These are phyloP conservation scores for Hoplodrina ambigua DNA, from an alignment of 2,888 invertebrate genomes.

Conservation along the genomic window DNA sequence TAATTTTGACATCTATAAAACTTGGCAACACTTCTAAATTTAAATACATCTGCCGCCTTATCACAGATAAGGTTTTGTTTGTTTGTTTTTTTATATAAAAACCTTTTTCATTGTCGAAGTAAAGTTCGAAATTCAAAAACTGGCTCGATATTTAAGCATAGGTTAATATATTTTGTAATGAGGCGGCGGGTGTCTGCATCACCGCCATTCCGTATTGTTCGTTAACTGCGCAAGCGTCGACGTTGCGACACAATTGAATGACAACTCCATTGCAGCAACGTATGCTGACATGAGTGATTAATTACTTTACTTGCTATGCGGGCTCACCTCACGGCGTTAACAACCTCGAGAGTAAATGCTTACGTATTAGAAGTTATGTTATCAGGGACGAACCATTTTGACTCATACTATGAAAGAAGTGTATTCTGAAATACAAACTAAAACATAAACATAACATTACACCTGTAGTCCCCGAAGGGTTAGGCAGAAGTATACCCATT, in stretches of 20 bases:
- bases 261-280: slow-evolving; percentile 61
- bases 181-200: slow-evolving; percentile 12
- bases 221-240: slow-evolving; percentile 58
- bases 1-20: too few species aligned
- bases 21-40: too few species aligned
- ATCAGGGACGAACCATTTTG: neutral
- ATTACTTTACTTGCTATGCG: slow-evolving; percentile 40
- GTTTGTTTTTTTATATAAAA: too few species aligned
- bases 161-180: neutral
- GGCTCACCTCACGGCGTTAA: slow-evolving; percentile 7
- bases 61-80: too few species aligned
- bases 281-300: slow-evolving; percentile 38
- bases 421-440: too few species aligned
- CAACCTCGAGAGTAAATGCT: neutral
- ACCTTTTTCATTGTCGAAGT: too few species aligned
- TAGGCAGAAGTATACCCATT: too few species aligned
- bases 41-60: too few species aligned
- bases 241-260: slow-evolving; percentile 62
- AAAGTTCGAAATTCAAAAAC: too few species aligned
- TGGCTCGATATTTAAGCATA: neutral
- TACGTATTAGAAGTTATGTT: neutral
- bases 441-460: too few species aligned
- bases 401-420: too few species aligned
- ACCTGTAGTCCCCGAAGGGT: too few species aligned
- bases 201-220: slow-evolving; percentile 58